Percentiles rank a stretch among this genome's conserved stretches.
These are phyloP conservation scores for Diglossa brunneiventris DNA, from an alignment of 2,113 vertebrate species.

Conservation along the genomic window DNA sequence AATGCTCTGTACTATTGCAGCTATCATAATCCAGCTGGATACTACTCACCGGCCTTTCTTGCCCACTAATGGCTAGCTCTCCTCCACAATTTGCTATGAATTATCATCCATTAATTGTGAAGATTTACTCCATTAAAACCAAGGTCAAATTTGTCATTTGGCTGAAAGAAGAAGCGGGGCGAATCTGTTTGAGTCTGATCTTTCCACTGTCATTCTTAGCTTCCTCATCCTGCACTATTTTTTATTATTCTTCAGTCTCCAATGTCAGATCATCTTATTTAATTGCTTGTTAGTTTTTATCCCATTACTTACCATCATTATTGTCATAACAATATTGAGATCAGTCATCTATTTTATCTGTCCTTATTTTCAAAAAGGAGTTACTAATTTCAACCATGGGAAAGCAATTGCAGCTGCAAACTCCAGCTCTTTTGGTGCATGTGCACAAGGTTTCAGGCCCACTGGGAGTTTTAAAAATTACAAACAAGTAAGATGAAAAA, in stretches of 20 bases:
- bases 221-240: neutral
- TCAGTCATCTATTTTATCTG: neutral
- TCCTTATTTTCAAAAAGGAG: neutral
- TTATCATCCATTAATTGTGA: slow-evolving; percentile 22
- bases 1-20: neutral
- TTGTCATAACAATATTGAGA: neutral
- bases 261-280: neutral
- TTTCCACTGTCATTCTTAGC: neutral
- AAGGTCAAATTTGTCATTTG: neutral
- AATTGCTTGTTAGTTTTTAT: neutral
- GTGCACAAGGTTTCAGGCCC: neutral
- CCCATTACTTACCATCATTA: neutral
- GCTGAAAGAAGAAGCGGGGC: neutral
- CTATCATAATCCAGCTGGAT: neutral
- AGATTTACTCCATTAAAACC: slow-evolving; percentile 35
- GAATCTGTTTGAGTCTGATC: neutral
- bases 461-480: neutral
- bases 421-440: neutral
- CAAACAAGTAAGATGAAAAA: neutral
- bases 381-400: neutral
- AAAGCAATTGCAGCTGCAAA: neutral
- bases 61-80: slow-evolving; percentile 2
- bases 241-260: neutral
- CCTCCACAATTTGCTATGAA: slow-evolving; percentile 15
- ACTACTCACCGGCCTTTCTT: neutral